Evolutionary conservation across 1,140 invertebrate species (phyloP), one percentile per base, ranked within the genome.

Genomic region (Hylaeus anthracinus): DNA sequence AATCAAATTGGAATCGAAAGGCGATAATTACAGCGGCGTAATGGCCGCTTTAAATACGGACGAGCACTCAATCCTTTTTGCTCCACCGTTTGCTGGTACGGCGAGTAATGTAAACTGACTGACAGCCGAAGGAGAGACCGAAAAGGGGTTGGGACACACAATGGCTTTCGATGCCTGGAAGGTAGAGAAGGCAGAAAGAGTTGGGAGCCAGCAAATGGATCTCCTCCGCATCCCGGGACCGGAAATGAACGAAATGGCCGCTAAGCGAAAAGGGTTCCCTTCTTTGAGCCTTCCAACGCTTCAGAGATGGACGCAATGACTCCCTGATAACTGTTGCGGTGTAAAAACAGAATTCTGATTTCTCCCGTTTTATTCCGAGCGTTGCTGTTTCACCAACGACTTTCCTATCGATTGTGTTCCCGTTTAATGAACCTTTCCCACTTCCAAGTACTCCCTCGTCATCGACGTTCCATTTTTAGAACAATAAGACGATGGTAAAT

Each of bases 191-290:
- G 65, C 85, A 74, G 80, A 84, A 88, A 83, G 88, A 82, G 78
- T 79, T 66, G 76, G 77, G 85, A 74, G 72, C 72, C 85, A 90
- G 92, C 91, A 93, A 92, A 93, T 92, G 91, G 91, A 92, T 91
- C 91, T 91, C 87, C 86, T 88, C 86, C 72, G 78, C 61, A 83
- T 86, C 88, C 80, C 72, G 83, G 86, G 87, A 87, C 90, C 91
- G 92, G 92, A 93, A 93, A 93, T 93, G 91, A 93, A 92, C 91
- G 91, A 91, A 93, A 93, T 93, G 91, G 92, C 90, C 90, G 91
- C 91, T 91, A 90, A 91, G 89, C 90, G 88, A 93, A 91, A 91
- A 88, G 85, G 90, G 88, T 91, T 92, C 88, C 77, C 89, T 92
- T 90, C 90, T 91, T 92, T 91, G 87, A 92, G 75, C 58, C n/a